Percentiles rank a stretch among this genome's conserved stretches.
Conservation (phyloP, 2,113 vertebrate species). For the Aegotheles bennettii region DNA sequence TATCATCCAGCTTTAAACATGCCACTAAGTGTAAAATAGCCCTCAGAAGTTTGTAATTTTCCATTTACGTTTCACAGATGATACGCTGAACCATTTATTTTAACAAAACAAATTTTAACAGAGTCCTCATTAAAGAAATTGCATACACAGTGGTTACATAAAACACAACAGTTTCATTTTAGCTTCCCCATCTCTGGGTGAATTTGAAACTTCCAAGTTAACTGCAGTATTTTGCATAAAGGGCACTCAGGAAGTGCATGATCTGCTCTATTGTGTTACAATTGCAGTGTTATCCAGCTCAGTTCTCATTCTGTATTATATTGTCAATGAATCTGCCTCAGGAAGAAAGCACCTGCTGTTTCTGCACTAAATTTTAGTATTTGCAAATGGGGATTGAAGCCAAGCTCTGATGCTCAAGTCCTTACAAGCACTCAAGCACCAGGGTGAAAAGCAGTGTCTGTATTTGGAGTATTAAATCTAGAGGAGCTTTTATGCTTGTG, state of each 20-base stretch:
- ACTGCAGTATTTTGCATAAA: background rate
- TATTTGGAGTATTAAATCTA: background rate
- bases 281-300: background rate
- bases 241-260: background rate
- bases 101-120: background rate
- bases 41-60: background rate
- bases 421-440: background rate
- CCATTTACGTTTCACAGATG: background rate
- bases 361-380: background rate
- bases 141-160: accelerated
- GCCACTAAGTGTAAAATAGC: background rate
- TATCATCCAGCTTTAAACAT: background rate
- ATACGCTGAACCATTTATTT: background rate
- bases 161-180: background rate
- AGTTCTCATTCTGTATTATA: background rate
- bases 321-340: background rate
- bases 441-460: background rate
- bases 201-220: background rate
- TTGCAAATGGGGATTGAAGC: background rate
- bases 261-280: background rate
- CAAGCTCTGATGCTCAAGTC: background rate
- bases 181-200: background rate
- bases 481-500: background rate
- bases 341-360: background rate
- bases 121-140: background rate